Base-by-base conservation (phyloP, 1,140 invertebrate genomes). In the Lordiphosa mommai region DNA sequence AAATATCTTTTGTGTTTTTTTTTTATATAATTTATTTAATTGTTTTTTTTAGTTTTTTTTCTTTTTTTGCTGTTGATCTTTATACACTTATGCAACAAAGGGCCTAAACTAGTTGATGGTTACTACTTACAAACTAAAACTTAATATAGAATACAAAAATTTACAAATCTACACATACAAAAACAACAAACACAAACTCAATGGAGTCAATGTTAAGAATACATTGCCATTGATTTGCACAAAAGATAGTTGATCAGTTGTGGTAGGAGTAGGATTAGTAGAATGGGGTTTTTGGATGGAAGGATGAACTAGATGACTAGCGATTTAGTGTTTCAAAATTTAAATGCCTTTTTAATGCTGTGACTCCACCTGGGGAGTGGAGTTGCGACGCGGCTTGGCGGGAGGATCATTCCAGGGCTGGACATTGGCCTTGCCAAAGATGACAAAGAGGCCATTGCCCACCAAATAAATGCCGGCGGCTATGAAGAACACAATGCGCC, bases 401-500 rank as follows among this genome's bases (percentile, higher is more conserved):
- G 72, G 63, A 0, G 90, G 89, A 55, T 93, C 91, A 63, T 94
- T 94, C 94, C 94, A 94, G 3, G 90, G 72, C 69, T 94, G 93
- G 7, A 91, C 90, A 33, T 91, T 89, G 0, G 91, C 92, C 1
- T 92, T 92, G 8, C 93, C 92, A 71, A 94, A 94, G 10, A 94
- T 67, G 14, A 94, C 58, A 72, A 93, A 96, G 40, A 94, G 89
- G 0, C 93, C 77, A 63, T 94, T 94, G 14, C 93, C 93, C 37
- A 93, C 71, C 33, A 94, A 89, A 58, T 95, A 95, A 14, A 96
- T 89, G 9, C 89, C 92, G 10, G 93, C 91, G 2, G 94, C 91
- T 23, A 95, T 91, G 73, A 93, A 94, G 89, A 96, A 96, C 1
- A 96, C 93, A 36, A 91, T 91, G 48, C 92, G 91, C 96, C 95